These are phyloP conservation scores for Pomatostomus ruficeps DNA, from an alignment of 2,113 vertebrate species.

Conservation along the genomic window DNA sequence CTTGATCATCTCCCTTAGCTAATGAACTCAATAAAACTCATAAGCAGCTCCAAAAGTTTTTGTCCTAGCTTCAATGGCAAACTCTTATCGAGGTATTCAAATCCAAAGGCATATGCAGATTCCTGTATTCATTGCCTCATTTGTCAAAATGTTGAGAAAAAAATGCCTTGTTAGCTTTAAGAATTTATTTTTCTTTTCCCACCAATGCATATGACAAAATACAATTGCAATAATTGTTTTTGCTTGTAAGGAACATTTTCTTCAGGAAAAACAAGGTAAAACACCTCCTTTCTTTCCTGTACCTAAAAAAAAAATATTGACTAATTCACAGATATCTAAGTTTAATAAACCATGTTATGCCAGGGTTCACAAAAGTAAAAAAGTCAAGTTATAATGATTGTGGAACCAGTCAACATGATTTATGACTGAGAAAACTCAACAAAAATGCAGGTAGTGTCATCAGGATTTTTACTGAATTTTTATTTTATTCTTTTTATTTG, in stretches of 20 bases:
- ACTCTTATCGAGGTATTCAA: neutral
- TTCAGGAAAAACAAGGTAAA: neutral
- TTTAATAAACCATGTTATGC: neutral
- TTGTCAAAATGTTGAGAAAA: neutral
- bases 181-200: neutral
- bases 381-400: neutral
- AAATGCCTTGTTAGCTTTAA: rapidly evolving
- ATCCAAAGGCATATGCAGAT: neutral
- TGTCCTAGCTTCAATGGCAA: neutral
- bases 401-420: neutral
- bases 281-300: neutral
- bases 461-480: neutral
- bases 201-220: neutral
- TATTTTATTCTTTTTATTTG: rapidly evolving
- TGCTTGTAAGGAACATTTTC: neutral
- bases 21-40: neutral
- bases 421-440: neutral
- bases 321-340: neutral
- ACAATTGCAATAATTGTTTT: neutral
- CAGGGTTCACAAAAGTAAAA: neutral
- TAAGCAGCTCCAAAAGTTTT: neutral
- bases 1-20: neutral
- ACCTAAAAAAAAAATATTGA: neutral
- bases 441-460: neutral
- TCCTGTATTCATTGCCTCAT: neutral